These are phyloP conservation scores for Danio kyathit DNA, from an alignment of 2,797 vertebrate species.

Conservation along the genomic window DNA sequence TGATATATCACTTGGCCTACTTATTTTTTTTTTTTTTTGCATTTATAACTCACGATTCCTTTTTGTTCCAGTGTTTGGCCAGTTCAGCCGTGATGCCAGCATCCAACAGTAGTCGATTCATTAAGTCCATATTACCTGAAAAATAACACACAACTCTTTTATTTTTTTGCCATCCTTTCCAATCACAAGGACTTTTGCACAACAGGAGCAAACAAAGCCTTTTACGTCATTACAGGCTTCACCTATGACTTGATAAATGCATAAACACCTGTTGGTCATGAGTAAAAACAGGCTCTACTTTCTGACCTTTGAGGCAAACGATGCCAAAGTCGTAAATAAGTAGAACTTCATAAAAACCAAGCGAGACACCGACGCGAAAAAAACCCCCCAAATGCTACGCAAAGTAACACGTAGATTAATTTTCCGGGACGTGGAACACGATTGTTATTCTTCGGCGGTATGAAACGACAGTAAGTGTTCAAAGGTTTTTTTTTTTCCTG, in stretches of 20 bases:
- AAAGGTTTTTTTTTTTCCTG: constrained; percentile 62
- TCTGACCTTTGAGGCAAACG: constrained; percentile 44
- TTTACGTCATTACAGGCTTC: constrained; percentile 4
- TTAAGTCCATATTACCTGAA: constrained; percentile 77
- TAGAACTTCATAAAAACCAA: constrained; percentile 54
- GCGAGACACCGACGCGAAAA: constrained; percentile 3
- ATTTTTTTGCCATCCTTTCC: neutral
- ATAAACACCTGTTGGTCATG: constrained; percentile 36
- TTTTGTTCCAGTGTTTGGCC: constrained; percentile 85
- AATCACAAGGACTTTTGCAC: neutral
- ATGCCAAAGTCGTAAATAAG: constrained; percentile 40
- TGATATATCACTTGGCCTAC: neutral
- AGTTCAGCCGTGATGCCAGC: constrained; percentile 93
- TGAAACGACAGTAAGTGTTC: constrained; percentile 59
- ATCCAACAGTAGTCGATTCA: constrained; percentile 90
- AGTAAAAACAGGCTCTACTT: constrained; percentile 43
- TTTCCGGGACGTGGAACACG: constrained; percentile 67
- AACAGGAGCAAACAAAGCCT: constrained; percentile 32
- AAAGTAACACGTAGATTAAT: constrained; percentile 59
- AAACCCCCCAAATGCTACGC: neutral
- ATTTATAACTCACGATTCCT: constrained; percentile 82
- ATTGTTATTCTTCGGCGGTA: constrained; percentile 64
- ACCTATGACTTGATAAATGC: constrained; percentile 31
- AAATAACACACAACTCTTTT: neutral
- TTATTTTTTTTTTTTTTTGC: neutral